A percentile compares a stretch with the other conserved stretches of the same genome.
phyloP scores from a whole-genome alignment of 92 coral and sea anemone genomes.

The Montipora capitata region DNA sequence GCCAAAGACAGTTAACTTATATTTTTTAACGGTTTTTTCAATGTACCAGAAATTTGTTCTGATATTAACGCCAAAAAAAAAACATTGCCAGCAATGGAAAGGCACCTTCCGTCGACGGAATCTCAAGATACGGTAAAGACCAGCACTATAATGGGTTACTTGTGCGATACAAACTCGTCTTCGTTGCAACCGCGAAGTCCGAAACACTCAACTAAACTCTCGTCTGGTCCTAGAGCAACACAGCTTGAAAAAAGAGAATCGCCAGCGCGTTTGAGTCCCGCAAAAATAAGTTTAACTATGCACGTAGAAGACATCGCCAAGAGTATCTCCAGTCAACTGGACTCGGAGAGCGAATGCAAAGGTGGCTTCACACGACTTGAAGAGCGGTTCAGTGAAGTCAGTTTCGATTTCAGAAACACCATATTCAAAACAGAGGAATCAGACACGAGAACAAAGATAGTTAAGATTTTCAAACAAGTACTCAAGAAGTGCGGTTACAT shows the following conservation, averaged over 20 bases:
- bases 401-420: not conserved
- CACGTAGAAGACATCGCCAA: constrained; percentile 3
- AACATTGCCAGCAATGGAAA: not conserved
- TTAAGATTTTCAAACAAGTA: not conserved
- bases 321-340: not conserved
- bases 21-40: not conserved
- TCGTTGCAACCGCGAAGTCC: not conserved
- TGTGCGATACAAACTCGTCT: not conserved
- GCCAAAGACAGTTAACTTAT: not conserved
- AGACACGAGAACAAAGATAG: not conserved
- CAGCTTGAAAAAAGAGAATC: not conserved
- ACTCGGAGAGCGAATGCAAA: not conserved
- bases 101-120: not conserved
- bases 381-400: not conserved
- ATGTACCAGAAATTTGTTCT: not conserved
- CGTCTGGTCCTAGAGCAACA: not conserved
- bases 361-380: not conserved
- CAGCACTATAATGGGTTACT: not conserved
- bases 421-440: not conserved
- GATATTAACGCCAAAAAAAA: too few relatives aligned
- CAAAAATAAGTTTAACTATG: constrained; percentile 25
- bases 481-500: constrained; percentile 29
- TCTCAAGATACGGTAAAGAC: not conserved
- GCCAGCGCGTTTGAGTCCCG: constrained; percentile 1
- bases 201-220: not conserved